Evolutionary conservation across 2,888 invertebrate species (phyloP).

Genomic region (Cantharis lateralis): DNA sequence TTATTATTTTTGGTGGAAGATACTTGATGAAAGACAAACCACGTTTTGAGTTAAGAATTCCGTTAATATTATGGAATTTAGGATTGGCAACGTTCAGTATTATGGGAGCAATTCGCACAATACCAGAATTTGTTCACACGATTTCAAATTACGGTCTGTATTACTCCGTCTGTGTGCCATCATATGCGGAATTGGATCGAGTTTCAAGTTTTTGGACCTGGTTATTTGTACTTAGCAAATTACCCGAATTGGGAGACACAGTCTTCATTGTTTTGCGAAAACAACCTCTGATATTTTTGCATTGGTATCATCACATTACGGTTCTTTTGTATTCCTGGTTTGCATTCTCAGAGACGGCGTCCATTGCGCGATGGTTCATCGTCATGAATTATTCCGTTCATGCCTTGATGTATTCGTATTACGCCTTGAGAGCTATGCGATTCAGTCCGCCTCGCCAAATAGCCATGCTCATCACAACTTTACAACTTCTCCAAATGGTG

Average conservation of each 20-base stretch:
- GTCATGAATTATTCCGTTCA: constrained; percentile 94
- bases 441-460: constrained; percentile 82
- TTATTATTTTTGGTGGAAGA: constrained; percentile 91
- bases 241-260: constrained; percentile 95
- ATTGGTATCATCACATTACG: constrained; percentile 97
- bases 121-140: constrained; percentile 90
- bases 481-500: constrained; percentile 93
- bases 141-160: constrained; percentile 89
- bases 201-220: constrained; percentile 98
- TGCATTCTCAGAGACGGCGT: constrained; percentile 87
- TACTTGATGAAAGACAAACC: constrained; percentile 91
- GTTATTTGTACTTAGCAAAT: constrained; percentile 95
- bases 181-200: constrained; percentile 89
- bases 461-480: constrained; percentile 87
- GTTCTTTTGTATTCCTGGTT: constrained; percentile 96
- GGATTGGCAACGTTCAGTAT: constrained; percentile 92
- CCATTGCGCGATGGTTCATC: constrained; percentile 91
- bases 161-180: constrained; percentile 95
- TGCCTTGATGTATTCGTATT: constrained; percentile 90
- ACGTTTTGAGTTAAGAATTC: constrained; percentile 85
- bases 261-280: constrained; percentile 92
- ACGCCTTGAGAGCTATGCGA: constrained; percentile 83
- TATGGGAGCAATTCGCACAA: constrained; percentile 88
- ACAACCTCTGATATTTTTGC: constrained; percentile 90
- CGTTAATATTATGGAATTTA: constrained; percentile 91